Percentiles rank a stretch among this genome's conserved stretches.
Evolutionary conservation across 2,797 vertebrate genomes (phyloP).

Genomic region (Melopsittacus undulatus): DNA sequence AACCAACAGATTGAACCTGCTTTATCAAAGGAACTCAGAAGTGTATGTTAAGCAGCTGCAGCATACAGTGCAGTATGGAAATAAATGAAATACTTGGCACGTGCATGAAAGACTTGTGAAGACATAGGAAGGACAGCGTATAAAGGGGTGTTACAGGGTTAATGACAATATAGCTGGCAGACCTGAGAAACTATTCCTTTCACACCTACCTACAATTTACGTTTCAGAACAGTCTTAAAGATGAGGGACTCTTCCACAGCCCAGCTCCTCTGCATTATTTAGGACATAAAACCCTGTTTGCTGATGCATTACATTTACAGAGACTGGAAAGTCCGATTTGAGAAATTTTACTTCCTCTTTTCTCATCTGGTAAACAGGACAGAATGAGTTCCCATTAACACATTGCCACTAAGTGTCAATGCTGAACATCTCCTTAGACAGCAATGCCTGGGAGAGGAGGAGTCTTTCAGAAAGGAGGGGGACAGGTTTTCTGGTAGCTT

Average conservation of each 20-base stretch:
- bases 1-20: background rate
- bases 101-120: background rate
- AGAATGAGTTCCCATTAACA: background rate
- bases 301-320: background rate
- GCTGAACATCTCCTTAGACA: background rate
- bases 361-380: background rate
- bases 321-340: background rate
- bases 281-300: background rate
- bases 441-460: background rate
- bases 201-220: background rate
- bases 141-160: background rate
- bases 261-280: background rate
- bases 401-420: background rate
- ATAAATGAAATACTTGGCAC: background rate
- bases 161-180: background rate
- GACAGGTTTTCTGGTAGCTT: background rate
- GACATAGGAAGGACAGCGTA: background rate
- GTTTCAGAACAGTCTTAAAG: background rate
- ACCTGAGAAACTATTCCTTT: background rate
- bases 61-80: background rate
- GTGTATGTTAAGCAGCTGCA: background rate
- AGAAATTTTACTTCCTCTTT: conserved; percentile 56
- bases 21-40: background rate
- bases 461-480: background rate
- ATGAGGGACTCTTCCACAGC: background rate